Percentiles rank a stretch among this genome's conserved stretches.
These are phyloP conservation scores for Parnassius smintheus DNA, from an alignment of 2,888 invertebrate species.

Conservation along the genomic window DNA sequence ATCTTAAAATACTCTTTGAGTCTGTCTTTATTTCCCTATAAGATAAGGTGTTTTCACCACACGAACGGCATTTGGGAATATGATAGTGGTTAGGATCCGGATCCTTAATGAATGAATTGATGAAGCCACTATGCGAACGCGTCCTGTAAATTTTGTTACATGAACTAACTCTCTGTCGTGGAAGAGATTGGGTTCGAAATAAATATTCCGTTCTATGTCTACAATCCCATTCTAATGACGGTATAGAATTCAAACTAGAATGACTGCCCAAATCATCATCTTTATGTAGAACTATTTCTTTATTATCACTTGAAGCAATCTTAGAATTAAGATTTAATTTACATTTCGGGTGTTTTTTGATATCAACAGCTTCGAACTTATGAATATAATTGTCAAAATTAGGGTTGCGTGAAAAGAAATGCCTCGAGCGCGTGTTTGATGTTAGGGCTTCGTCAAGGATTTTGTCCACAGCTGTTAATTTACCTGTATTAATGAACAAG, in stretches of 20 bases:
- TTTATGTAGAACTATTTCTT: constrained; percentile 38
- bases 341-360: constrained; percentile 55
- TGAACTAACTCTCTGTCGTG: constrained; percentile 40
- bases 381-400: constrained; percentile 56
- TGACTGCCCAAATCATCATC: constrained; percentile 48
- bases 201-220: constrained; percentile 51
- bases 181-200: constrained; percentile 54
- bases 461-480: constrained; percentile 39
- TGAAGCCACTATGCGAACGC: constrained; percentile 65
- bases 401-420: constrained; percentile 56
- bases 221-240: constrained; percentile 68
- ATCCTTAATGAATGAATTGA: constrained; percentile 61
- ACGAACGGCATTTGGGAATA: constrained; percentile 61
- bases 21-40: constrained; percentile 50
- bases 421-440: constrained; percentile 50
- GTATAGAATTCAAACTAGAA: constrained; percentile 63
- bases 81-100: constrained; percentile 70
- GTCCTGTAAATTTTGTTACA: constrained; percentile 54
- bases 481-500: constrained; percentile 42
- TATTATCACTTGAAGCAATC: constrained; percentile 30
- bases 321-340: constrained; percentile 55
- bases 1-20: constrained; percentile 30
- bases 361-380: constrained; percentile 45
- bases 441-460: constrained; percentile 41
- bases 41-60: constrained; percentile 48